Base-by-base conservation (phyloP, 2,888 invertebrate species). In the Ophioninae sp. region DNA sequence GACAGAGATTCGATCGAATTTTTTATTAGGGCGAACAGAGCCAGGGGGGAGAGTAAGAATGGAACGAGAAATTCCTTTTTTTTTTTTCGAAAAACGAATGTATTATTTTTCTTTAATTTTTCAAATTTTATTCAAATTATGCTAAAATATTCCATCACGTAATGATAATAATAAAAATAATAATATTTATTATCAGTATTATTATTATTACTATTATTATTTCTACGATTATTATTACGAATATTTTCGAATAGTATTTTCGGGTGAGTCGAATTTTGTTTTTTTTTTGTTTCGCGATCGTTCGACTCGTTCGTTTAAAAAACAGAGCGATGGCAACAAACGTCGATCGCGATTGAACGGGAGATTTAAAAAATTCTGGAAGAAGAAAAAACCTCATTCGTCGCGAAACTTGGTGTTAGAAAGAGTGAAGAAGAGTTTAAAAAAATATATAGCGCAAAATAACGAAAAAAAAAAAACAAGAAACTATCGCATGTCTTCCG, bases 401-500 rank as follows among this genome's bases (percentile, higher is more conserved):
- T 30, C 3, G 30, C 30, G 30, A 30, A 30, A 30, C 30, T 30
- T 30, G 30, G 30, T 30, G 30, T 30, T 30, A 30, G 30, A 81
- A 81, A 68, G 72, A 61, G 71, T 10, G 10, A 75, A 75, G n/a
- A 75, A 65, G 1, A 23, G 10, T 67, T 30, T 10, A 22, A 44
- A 63, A 13, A 17, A 13, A 17, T 51, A 17, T 6, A 51, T 6
- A 51, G 51, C 13, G 17, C 17, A 17, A 17, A 51, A 13, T 74
- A 81, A 71, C 39, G 81, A 76, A 71, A 59, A 39, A 65, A 59
- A 68, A 83, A 77, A 69, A 72, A 87, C 86, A 87, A 87, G 85
- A 87, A 89, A 87, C 86, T 88, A 89, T 89, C 89, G 89, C 87
- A 89, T 88, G 89, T 89, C 89, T 89, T 89, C 89, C 89, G 88